These are phyloP conservation scores for Chlorocebus sabaeus DNA, from an alignment of 2,113 vertebrate species.

Conservation along the genomic window DNA sequence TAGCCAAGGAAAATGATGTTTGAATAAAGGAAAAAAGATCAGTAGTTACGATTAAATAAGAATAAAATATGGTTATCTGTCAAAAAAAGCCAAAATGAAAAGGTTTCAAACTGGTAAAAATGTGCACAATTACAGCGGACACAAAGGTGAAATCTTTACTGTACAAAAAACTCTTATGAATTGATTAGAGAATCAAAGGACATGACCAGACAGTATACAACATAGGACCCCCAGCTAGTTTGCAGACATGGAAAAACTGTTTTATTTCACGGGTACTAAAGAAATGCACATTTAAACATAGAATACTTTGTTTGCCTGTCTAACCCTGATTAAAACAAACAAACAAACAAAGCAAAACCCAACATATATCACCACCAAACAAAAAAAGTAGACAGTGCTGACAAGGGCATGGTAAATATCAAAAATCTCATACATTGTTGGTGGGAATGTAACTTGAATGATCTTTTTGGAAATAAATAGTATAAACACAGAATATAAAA, in stretches of 20 bases:
- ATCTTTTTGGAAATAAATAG: constrained; percentile 28
- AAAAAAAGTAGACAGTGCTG: neutral
- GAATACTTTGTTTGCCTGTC: neutral
- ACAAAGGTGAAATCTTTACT: constrained; percentile 49
- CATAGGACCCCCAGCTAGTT: neutral
- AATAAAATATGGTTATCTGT: constrained; percentile 55
- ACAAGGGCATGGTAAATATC: neutral
- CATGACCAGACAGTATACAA: neutral
- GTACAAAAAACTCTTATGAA: neutral
- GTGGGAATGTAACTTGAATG: neutral
- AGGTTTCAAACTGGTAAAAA: constrained; percentile 49
- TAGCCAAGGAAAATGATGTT: constrained; percentile 18
- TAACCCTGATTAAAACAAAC: neutral
- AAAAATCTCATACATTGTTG: neutral
- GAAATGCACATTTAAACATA: constrained; percentile 11
- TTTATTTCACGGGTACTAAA: neutral
- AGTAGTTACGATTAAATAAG: constrained; percentile 58
- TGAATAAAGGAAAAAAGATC: constrained; percentile 54
- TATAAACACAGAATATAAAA: neutral
- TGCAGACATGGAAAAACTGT: neutral
- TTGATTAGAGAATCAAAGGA: constrained; percentile 36
- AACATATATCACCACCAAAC: neutral
- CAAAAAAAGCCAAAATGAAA: constrained; percentile 56
- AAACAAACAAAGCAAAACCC: neutral
- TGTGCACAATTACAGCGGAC: constrained; percentile 56